Evolutionary conservation across 2,113 vertebrate species (phyloP).

Genomic region (Urocitellus parryii): DNA sequence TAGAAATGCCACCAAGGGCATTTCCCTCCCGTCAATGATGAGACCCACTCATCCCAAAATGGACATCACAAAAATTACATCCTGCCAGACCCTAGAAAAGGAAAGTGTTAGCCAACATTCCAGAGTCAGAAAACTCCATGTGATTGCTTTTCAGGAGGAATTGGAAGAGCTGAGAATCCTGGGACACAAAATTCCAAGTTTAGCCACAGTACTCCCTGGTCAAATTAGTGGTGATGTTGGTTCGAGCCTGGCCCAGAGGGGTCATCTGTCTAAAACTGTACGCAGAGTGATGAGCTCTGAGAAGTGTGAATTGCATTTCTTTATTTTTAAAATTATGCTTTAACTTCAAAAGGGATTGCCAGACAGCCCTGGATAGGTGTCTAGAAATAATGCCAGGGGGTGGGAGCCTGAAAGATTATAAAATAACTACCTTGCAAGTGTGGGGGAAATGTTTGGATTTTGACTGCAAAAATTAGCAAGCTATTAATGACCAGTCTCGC

Average conservation of each 20-base stretch:
- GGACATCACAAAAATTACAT: background rate
- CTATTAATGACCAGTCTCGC: slow-evolving; percentile 54
- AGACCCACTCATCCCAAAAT: background rate
- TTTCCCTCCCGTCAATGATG: background rate
- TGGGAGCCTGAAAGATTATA: slow-evolving; percentile 39
- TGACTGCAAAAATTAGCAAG: slow-evolving; percentile 55
- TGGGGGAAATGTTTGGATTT: slow-evolving; percentile 57
- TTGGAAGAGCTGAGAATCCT: slow-evolving; percentile 34
- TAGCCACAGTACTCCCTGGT: background rate
- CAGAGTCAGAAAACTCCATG: background rate
- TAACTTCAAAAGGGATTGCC: slow-evolving; percentile 70
- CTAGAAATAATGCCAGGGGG: slow-evolving; percentile 28
- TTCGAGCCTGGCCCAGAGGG: slow-evolving; percentile 20
- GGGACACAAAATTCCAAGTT: background rate
- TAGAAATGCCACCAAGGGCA: too few species aligned
- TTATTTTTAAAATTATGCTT: slow-evolving; percentile 71
- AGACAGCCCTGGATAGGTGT: slow-evolving; percentile 65
- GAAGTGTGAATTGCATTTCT: slow-evolving; percentile 68
- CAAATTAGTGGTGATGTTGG: slow-evolving; percentile 25
- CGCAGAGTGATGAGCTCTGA: slow-evolving; percentile 64
- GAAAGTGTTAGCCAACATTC: background rate
- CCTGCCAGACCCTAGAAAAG: slow-evolving; percentile 2
- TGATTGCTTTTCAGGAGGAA: background rate
- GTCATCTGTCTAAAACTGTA: slow-evolving; percentile 55
- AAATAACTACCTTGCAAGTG: slow-evolving; percentile 58